phyloP scores from a whole-genome alignment of 37 sponge, comb jelly and placozoan species.

The Mnemiopsis leidyi region DNA sequence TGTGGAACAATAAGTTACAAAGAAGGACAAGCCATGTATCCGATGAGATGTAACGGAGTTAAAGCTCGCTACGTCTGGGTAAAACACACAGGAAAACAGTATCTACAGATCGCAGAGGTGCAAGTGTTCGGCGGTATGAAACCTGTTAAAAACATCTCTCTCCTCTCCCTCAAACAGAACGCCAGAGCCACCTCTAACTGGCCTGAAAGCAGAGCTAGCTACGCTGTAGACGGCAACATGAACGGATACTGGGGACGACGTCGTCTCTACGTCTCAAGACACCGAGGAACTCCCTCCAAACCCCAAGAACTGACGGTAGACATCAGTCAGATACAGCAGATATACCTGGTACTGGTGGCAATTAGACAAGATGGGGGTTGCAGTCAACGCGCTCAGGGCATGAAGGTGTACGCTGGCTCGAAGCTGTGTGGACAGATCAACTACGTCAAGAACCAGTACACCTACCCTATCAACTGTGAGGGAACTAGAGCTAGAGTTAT shows the following conservation, averaged over 20 bases:
- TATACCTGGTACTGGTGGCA: background rate
- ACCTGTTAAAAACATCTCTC: background rate
- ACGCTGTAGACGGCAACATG: background rate
- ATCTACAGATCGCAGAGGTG: constrained; percentile 23
- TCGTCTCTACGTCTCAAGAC: background rate
- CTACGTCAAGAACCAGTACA: background rate
- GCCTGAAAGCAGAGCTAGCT: background rate
- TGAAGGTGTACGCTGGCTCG: background rate
- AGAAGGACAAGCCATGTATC: background rate
- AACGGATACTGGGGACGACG: background rate
- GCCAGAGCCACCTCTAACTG: background rate
- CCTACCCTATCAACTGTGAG: background rate
- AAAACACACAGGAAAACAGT: background rate
- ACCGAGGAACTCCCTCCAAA: background rate
- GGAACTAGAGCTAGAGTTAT: background rate
- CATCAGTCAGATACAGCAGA: background rate
- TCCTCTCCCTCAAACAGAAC: background rate
- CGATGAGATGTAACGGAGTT: background rate
- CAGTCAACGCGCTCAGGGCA: background rate
- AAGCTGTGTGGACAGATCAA: constrained; percentile 7
- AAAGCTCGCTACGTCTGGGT: background rate
- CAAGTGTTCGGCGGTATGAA: constrained; percentile 24
- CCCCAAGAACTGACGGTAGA: constrained; percentile 9
- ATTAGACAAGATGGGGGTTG: background rate
- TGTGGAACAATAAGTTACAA: background rate